Conservation (phyloP, 2,888 invertebrate species). For the Mechanitis mazaeus region DNA sequence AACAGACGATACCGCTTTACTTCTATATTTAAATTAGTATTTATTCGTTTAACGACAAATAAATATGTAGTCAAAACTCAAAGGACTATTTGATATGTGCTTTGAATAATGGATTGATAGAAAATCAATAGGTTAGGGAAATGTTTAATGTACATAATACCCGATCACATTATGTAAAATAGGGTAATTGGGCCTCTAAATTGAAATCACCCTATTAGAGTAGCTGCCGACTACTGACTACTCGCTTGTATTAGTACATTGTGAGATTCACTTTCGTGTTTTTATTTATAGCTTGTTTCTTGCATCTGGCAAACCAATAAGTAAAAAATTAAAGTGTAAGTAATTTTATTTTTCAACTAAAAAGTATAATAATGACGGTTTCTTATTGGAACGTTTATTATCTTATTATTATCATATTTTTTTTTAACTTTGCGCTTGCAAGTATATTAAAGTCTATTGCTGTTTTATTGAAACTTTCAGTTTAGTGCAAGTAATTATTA, state of each 20-base stretch:
- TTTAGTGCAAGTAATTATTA: not conserved
- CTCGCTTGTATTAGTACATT: not conserved
- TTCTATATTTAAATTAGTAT: not conserved
- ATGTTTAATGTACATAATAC: constrained; percentile 22
- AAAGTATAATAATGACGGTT: not conserved
- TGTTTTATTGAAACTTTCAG: too few species aligned
- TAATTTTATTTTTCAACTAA: too few species aligned
- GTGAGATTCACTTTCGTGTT: not conserved
- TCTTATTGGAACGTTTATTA: not conserved
- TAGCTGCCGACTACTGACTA: constrained; percentile 1
- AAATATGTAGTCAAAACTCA: constrained; percentile 1
- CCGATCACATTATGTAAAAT: constrained; percentile 26
- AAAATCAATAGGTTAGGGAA: constrained; percentile 20
- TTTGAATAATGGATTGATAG: constrained; percentile 21
- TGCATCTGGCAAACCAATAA: too few species aligned
- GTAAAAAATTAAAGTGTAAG: too few species aligned
- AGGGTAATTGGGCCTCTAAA: constrained; percentile 27
- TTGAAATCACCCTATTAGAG: constrained; percentile 25
- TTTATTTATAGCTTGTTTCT: too few species aligned
- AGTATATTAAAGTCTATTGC: too few species aligned
- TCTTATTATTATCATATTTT: not conserved
- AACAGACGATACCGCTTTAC: not conserved
- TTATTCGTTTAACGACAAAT: not conserved
- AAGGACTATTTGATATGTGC: constrained; percentile 13
- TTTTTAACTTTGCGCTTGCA: too few species aligned